Percentiles rank a stretch among this genome's conserved stretches.
These are phyloP conservation scores for Cossypha caffra DNA, from an alignment of 2,797 vertebrate species.

Conservation along the genomic window DNA sequence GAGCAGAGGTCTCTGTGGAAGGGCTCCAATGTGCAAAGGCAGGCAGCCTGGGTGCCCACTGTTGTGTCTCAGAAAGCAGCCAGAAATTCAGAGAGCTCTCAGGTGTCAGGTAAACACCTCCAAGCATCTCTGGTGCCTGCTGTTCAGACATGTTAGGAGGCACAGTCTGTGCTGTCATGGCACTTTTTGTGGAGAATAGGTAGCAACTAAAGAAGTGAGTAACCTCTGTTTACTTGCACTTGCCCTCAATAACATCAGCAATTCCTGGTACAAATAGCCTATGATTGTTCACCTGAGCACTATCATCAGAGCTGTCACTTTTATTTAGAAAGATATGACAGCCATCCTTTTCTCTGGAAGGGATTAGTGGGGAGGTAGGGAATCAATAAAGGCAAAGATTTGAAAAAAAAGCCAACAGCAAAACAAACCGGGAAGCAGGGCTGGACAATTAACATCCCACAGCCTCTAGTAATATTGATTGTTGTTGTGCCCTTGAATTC, in stretches of 20 bases:
- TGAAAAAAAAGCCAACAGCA: not conserved
- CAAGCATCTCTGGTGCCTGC: not conserved
- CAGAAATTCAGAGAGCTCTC: not conserved
- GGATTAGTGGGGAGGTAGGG: constrained; percentile 4
- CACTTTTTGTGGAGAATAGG: not conserved
- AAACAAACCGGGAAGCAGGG: constrained; percentile 2
- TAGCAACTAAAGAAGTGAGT: not conserved
- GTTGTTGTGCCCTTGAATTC: constrained; percentile 48
- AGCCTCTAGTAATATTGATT: constrained; percentile 67
- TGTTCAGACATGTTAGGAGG: not conserved
- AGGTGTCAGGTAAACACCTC: not conserved
- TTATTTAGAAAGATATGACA: constrained; percentile 39
- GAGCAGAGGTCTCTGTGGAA: not conserved
- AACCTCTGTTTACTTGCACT: constrained; percentile 36
- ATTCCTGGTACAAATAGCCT: constrained; percentile 7
- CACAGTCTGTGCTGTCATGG: not conserved
- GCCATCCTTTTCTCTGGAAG: constrained; percentile 20
- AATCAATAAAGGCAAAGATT: constrained; percentile 53
- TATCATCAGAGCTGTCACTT: not conserved
- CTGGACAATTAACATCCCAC: constrained; percentile 46
- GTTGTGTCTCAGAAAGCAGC: not conserved
- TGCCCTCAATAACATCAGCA: constrained; percentile 23
- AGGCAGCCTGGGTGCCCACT: not conserved
- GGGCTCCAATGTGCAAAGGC: not conserved
- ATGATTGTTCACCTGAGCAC: constrained; percentile 21